Base-by-base conservation (phyloP, 2,888 invertebrate species). In the Griposia aprilina region DNA sequence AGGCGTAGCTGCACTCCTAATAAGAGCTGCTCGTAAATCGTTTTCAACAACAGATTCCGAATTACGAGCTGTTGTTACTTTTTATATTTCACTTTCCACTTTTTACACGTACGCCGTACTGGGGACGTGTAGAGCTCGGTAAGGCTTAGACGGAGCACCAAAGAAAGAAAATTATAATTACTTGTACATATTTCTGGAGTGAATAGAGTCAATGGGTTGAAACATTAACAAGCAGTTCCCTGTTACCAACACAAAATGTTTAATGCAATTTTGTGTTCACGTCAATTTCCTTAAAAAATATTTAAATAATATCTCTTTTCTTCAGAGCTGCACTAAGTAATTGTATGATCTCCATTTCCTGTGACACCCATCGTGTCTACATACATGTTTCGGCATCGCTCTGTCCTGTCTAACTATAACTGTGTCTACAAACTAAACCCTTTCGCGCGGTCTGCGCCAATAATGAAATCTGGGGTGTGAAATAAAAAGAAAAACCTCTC, bases 381-480 rank as follows among this genome's bases (percentile, higher is more conserved):
- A 26, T 26, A 50, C 41, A 6, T 10, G 48, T 11, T 10, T 15
- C 7, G 8, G 23, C 23, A 2, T 13, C 8, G 5, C n/a, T 20
- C 13, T 23, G 83, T 63, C 88, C 17, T 52, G 65, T 94, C 94
- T 94, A 88, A 50, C 62, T 41, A 72, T 89, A 83, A 23, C 3
- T 79, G 90, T 71, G 72, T 92, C 94, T 93, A 81, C 86, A 84
- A 92, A 93, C 93, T 93, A 94, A 95, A 96, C 96, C 97, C 96
- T 96, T 96, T 93, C 89, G 91, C 93, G 92, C 93, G 92, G 92
- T 90, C 92, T 91, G 93, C 92, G 92, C 96, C 95, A 94, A 96
- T 96, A 95, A 96, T 96, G 95, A 96, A 96, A 96, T 96, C 96
- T 94, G 95, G 96, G 96, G 96, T 96, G 96, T 95, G 95, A 96